phyloP scores from a whole-genome alignment of 2,113 vertebrate species.

The Suncus etruscus region DNA sequence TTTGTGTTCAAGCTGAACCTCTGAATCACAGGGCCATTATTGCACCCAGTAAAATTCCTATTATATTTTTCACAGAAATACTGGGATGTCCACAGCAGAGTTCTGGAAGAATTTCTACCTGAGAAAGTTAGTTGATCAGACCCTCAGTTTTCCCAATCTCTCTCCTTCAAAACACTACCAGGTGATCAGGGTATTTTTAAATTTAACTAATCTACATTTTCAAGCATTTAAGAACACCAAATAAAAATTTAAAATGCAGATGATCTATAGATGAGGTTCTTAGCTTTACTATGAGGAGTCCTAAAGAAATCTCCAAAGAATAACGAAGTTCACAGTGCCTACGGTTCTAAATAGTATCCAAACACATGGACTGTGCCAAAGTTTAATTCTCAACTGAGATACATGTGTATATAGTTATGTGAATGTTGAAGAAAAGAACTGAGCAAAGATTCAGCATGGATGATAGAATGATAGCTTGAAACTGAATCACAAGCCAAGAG shows the following conservation, averaged over 20 bases:
- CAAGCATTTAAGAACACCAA: neutral
- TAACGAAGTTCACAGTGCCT: too few relatives aligned
- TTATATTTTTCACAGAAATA: neutral
- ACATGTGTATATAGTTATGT: too few relatives aligned
- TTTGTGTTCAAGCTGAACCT: conserved; percentile 11
- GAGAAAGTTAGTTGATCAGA: neutral
- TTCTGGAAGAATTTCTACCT: neutral
- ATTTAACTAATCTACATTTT: neutral
- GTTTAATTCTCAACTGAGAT: too few relatives aligned
- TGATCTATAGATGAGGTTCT: neutral
- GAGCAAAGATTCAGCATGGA: too few relatives aligned
- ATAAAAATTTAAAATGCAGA: neutral
- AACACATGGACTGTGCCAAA: too few relatives aligned
- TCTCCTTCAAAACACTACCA: neutral
- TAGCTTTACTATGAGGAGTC: neutral
- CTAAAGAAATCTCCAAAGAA: neutral
- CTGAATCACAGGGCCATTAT: neutral
- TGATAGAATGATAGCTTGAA: too few relatives aligned
- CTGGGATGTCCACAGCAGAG: neutral
- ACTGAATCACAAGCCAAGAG: too few relatives aligned
- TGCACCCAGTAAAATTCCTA: neutral
- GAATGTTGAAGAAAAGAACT: too few relatives aligned
- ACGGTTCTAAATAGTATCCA: neutral
- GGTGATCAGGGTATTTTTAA: conserved; percentile 1
- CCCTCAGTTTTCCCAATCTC: neutral